phyloP scores from a whole-genome alignment of 2,797 vertebrate species.

The Clarias laeviceps region DNA sequence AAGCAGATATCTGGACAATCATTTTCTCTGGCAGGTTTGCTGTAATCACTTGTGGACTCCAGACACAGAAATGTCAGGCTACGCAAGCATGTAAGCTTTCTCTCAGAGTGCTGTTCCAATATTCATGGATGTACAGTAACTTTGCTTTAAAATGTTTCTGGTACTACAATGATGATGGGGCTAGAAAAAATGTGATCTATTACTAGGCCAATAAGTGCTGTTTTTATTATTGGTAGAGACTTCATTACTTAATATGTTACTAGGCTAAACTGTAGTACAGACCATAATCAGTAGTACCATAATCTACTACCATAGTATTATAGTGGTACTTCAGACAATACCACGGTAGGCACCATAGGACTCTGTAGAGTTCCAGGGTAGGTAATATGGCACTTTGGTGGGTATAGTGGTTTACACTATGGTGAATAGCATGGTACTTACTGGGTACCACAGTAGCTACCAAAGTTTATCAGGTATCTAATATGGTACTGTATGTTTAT shows the following conservation, averaged over 20 bases:
- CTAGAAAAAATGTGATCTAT: background rate
- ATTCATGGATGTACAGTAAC: background rate
- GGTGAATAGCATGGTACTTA: too few species aligned
- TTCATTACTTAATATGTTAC: background rate
- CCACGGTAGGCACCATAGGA: too few species aligned
- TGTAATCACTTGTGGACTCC: background rate
- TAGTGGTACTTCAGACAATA: too few species aligned
- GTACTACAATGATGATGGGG: background rate
- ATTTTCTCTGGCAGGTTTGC: background rate
- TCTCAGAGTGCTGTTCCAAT: background rate
- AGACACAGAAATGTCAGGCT: background rate
- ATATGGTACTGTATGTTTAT: too few species aligned
- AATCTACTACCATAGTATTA: too few species aligned
- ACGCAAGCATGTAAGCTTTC: background rate
- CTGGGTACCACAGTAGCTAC: too few species aligned
- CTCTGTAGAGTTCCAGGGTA: too few species aligned
- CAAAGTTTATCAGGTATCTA: too few species aligned
- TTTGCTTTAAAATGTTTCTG: background rate
- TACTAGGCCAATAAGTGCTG: background rate
- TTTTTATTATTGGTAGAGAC: background rate
- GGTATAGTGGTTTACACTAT: too few species aligned
- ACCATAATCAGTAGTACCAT: too few species aligned
- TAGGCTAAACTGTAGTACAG: too few species aligned
- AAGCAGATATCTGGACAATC: background rate
- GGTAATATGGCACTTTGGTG: too few species aligned